Conservation (phyloP, 2,797 vertebrate genomes). For the Hydrophis major region DNA sequence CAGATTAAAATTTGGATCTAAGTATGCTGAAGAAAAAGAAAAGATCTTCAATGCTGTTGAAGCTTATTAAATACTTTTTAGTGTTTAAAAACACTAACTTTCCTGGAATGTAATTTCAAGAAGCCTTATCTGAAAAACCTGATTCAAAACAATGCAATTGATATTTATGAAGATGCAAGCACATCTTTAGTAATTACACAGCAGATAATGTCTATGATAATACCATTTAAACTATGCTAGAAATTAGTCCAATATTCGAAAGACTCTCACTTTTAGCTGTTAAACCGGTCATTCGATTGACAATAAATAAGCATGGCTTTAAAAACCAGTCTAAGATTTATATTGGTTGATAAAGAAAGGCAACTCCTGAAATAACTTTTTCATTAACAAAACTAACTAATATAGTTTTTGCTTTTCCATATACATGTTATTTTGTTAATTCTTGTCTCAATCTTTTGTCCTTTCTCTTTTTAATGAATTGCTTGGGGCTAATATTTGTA, state of each 20-base stretch:
- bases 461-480: not conserved
- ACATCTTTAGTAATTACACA: not conserved
- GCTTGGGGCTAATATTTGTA: not conserved
- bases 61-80: not conserved
- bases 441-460: not conserved
- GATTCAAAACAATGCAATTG: not conserved
- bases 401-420: not conserved
- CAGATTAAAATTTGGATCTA: not conserved
- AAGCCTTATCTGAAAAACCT: not conserved
- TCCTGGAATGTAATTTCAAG: not conserved
- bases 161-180: not conserved
- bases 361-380: not conserved
- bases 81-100: not conserved
- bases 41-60: not conserved
- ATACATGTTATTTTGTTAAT: not conserved
- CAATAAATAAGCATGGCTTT: not conserved
- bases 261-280: not conserved
- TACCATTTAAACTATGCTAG: not conserved
- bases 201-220: not conserved
- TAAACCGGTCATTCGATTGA: not conserved
- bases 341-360: not conserved
- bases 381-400: not conserved
- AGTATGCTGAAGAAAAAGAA: not conserved
- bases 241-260: not conserved
- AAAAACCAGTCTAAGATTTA: not conserved